Evolutionary conservation across 2,888 invertebrate species (phyloP), one percentile per base, ranked within the genome.

Genomic region (Cantharis rustica): DNA sequence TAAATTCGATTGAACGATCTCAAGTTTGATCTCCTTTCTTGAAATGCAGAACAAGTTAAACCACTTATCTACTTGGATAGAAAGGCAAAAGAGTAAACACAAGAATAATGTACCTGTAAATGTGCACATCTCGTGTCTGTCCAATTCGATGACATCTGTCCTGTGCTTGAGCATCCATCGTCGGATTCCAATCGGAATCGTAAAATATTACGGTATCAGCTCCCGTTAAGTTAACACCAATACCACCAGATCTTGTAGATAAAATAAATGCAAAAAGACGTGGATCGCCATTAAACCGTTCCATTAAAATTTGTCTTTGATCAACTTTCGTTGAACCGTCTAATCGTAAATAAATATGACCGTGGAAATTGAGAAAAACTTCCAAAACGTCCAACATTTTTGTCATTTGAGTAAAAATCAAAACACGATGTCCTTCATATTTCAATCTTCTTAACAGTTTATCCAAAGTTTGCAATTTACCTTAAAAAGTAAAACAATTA

Each of bases 371-470:
- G 69, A 99, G 93, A 89, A 99, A 99, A 64, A 95, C 94, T 90
- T 99, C 99, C 63, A 99, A 91, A 79, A 99, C 96, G 89, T 99
- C 99, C 85, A 99, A 90, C 97, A 99, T 99, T 88, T 96, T 94
- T 13, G 99, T 98, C 99, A 99, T 99, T 91, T 99, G 99, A 16
- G 99, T 99, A 90, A 99, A 99, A 83, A 99, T 96, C 27, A 99
- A 91, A 80, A 95, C 98, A 81, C 99, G 92, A 89, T 99, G 99
- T 71, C 92, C 93, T 73, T 91, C 96, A 16, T 90, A 89, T 88
- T 96, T 97, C 66, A 99, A 90, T 82, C 93, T 91, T 69, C 97
- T 92, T 84, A 99, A 90, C 79, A 99, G 90, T 72, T 90, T 89
- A 88, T 95, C 95, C 83, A 99, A 88, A 16, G 95, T 95, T 90